Conservation (phyloP, 1,140 invertebrate species). For the Zophobas atratus region DNA sequence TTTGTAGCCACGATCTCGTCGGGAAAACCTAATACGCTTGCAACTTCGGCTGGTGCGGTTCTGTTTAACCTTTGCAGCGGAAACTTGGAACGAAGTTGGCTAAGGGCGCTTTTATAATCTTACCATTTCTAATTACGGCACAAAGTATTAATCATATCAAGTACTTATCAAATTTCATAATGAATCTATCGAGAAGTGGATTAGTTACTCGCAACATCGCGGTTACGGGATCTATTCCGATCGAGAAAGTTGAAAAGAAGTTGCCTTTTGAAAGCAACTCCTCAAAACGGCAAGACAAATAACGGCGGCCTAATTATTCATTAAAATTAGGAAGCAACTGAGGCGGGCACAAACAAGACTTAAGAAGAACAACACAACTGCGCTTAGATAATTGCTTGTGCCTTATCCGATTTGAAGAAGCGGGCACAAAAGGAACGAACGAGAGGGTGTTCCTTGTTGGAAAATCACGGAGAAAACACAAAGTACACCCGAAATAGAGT, state of each 20-base stretch:
- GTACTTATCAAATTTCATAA: constrained; percentile 47
- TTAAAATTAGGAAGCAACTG: constrained; percentile 50
- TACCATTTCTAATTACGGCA: constrained; percentile 30
- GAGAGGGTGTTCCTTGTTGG: background rate
- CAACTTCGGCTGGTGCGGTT: constrained; percentile 19
- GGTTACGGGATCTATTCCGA: constrained; percentile 19
- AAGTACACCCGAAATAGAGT: no score
- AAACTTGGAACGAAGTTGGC: constrained; percentile 37
- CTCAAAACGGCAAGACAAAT: constrained; percentile 12
- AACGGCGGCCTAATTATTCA: constrained; percentile 44
- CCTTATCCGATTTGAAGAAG: constrained; percentile 43
- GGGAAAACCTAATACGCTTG: background rate
- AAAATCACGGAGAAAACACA: background rate
- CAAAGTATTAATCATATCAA: constrained; percentile 48
- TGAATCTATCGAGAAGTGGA: constrained; percentile 28
- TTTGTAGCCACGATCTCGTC: background rate
- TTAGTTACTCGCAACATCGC: background rate
- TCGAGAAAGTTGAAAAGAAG: no score
- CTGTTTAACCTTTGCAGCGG: constrained; percentile 28
- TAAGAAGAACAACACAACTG: constrained; percentile 40
- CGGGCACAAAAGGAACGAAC: background rate
- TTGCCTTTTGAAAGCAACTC: background rate
- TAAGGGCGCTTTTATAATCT: constrained; percentile 36
- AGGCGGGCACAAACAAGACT: constrained; percentile 48
- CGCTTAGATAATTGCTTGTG: constrained; percentile 36